Base-by-base conservation (phyloP, 1,140 invertebrate species). In the Pygmarrhopalites habei region DNA sequence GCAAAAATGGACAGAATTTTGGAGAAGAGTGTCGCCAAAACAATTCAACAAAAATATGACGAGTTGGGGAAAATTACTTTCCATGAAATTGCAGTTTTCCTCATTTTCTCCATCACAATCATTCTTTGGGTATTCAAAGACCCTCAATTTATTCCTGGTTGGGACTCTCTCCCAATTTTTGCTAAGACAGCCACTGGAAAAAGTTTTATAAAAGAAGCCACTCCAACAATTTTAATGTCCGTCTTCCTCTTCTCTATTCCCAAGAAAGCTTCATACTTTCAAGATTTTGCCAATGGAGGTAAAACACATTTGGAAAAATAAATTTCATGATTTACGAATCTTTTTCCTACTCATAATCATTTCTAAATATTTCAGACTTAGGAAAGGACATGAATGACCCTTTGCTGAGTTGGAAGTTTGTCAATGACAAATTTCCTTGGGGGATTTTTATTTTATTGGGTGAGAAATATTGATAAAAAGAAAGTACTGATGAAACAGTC, bases 111-210 rank as follows among this genome's bases (percentile, higher is more conserved):
- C 3, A 67, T 85, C 12, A 83, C 92, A 5, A 84, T 95, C 2
- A 64, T 88, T 47, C 78, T 95, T 60, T 96, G 92, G 87, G 87
- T 95, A 74, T 90, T 93, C 73, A 82, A 91, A 53, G 84, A 86
- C 56, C 92, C 92, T 0, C 86, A 88, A 61, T 89, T 92, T 72
- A 83, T 71, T 32, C 66, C 66, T 26, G 69, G 69, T 3, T 71
- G 69, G 69, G 69, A 71, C 55, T 30, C 69, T 17, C 35, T 68
- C 14, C 62, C 66, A 15, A 53, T 71, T 21, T 71, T 71, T 56
- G 47, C 15, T 14, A 58, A 39, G 47, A 64, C 56, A 2, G 23
- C 29, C 21, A 53, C 19, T 2, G 66, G 66, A 25, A 66, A 66
- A 59, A 71, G 69, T 62, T 64, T 64, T n/a, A 71, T 71, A n/a